Evolutionary conservation across 1,140 invertebrate genomes (phyloP), one percentile per base, ranked within the genome.

Genomic region (Drosophila trapezifrons): DNA sequence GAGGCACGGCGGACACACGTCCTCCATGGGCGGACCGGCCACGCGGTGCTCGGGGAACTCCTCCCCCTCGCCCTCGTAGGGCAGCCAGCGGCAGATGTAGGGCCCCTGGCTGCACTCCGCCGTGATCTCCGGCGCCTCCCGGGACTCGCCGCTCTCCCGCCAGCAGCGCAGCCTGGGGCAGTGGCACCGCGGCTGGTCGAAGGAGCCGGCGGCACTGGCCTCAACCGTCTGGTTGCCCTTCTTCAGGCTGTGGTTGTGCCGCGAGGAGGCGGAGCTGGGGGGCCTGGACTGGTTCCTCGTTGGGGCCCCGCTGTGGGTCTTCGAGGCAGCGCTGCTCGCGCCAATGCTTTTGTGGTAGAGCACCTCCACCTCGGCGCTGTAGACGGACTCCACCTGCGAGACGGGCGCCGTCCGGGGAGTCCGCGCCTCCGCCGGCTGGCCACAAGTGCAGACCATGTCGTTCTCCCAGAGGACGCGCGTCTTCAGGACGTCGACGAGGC

Each of bases 41-140:
- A 71, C 77, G 12, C 12, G 12, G 15, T 84, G 84, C 15, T 80
- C 52, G 7, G 49, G 20, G 17, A 59, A 78, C 27, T 58, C 42
- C 8, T 82, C 76, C 13, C 78, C 76, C 32, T 83, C 69, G 6
- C 73, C 75, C 1, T 72, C 57, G 25, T 29, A 80, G 18, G 70
- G 54, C 27, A 85, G 18, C 90, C 90, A 91, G 13, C 80, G 83
- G 37, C 90, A 91, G 6, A 74, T 57, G 37, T 76, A 91, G 0
- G 90, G 83, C 0, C 90, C 90, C 45, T 91, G 90, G 46, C 90
- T 89, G 18, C 75, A 79, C 18, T 90, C 90, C 4, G 83, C 87
- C 15, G 67, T 73, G 0, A 90, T 87, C 2, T 66, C 67, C 0
- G 80, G 76, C 8, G 59, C 18, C 13, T 38, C 72, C 7, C 35